Evolutionary conservation across 53 echinoderm and acorn worm genomes (phyloP), one percentile per base, ranked within the genome.

Genomic region (Hippasteria phrygiana): DNA sequence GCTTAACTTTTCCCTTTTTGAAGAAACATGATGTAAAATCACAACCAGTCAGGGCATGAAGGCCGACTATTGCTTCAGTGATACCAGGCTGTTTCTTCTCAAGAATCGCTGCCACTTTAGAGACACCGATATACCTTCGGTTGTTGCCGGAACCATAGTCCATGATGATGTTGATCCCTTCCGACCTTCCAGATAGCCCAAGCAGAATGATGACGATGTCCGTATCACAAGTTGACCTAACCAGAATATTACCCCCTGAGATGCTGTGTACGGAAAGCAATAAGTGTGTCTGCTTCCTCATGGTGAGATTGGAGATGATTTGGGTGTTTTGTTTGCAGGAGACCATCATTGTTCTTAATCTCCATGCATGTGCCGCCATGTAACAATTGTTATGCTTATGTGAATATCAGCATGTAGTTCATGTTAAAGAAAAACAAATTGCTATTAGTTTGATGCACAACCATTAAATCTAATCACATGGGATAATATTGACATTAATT

Each of bases 61-160:
- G 51, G 40, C 77, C 65, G 22, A 78, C n/a, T 38, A 78, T 50
- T 77, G 66, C 88, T 88, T 77, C 88, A 33, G 32, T 64, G 42
- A 88, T 37, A 50, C 75, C 88, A 55, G 56, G 26, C 42, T 75
- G 88, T 74, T 39, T 85, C 46, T 43, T 46, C 46, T 89, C 90
- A n/a, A 83, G 74, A 33, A 55, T 8, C 2, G 55, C 46, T 47
- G 90, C 72, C 10, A 83, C 2, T 37, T 83, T 43, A 33, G 82
- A 56, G 55, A 83, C 74, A 74, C 51, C 33, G 38, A 90, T 62
- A 14, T 62, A 62, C n/a, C n/a, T n/a, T n/a, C 62, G 72, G 62
- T 59, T 90, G 36, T 83, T 90, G 59, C 47, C 75, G 10, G 84
- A 84, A 35, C 84, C 84, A 55, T 45, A 90, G 67, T 90, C 90